These are phyloP conservation scores for Sigmodon hispidus DNA, from an alignment of 2,113 vertebrate species.

Conservation along the genomic window DNA sequence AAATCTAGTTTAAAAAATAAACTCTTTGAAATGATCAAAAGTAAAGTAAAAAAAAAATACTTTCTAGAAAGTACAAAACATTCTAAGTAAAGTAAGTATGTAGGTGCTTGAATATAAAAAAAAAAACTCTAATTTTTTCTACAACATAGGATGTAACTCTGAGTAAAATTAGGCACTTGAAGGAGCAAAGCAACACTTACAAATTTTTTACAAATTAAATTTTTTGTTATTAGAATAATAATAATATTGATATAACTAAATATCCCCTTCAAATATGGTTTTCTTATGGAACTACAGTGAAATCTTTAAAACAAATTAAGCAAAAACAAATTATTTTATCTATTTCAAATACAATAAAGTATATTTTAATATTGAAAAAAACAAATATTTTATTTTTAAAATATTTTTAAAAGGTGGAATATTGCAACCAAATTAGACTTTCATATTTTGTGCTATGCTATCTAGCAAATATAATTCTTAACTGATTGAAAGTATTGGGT, in stretches of 20 bases:
- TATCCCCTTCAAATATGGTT: not conserved
- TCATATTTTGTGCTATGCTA: not conserved
- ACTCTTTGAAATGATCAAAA: not conserved
- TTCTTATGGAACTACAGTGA: not conserved
- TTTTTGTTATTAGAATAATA: not conserved
- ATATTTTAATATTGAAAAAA: not conserved
- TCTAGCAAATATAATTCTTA: slow-evolving; percentile 31
- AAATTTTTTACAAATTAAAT: not conserved
- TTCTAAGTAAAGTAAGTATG: not conserved
- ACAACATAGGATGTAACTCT: not conserved
- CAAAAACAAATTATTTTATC: slow-evolving; percentile 6
- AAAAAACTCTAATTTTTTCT: not conserved
- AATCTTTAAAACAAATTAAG: slow-evolving; percentile 12
- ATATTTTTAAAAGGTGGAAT: not conserved
- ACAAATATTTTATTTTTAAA: not conserved
- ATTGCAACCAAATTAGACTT: not conserved
- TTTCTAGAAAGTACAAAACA: not conserved
- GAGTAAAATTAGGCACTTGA: not conserved
- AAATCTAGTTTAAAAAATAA: not conserved
- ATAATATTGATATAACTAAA: not conserved
- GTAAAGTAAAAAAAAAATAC: not conserved
- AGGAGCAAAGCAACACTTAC: not conserved
- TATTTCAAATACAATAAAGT: not conserved
- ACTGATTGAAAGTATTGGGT: not conserved
- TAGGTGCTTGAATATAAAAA: not conserved